These are phyloP conservation scores for Drosophila pullipes DNA, from an alignment of 2,888 invertebrate species.

Conservation along the genomic window DNA sequence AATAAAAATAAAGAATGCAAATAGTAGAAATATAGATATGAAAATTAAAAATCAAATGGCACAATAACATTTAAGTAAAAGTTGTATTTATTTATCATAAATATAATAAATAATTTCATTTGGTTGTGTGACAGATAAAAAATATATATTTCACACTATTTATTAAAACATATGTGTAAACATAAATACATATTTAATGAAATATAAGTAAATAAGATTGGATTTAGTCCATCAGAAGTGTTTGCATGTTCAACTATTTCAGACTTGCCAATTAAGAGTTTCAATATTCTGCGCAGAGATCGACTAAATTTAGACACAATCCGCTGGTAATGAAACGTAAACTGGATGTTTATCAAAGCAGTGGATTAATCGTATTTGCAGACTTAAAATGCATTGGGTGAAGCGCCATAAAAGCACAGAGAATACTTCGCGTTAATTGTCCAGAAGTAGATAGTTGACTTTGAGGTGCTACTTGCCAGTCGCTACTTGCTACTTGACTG, in stretches of 20 bases:
- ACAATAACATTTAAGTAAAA: not conserved
- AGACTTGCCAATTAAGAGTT: not conserved
- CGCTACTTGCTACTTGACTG: conserved; percentile 13
- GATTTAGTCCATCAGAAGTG: not conserved
- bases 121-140: not conserved
- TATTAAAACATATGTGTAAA: too few relatives aligned
- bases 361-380: not conserved
- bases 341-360: not conserved
- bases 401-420: not conserved
- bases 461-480: not conserved
- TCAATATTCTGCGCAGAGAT: not conserved
- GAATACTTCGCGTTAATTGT: not conserved
- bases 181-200: too few relatives aligned
- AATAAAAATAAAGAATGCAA: not conserved
- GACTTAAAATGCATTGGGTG: not conserved
- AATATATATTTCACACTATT: not conserved
- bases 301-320: not conserved
- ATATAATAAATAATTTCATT: not conserved
- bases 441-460: not conserved
- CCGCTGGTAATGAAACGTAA: not conserved
- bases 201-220: not conserved
- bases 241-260: not conserved
- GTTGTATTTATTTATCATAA: not conserved
- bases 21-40: not conserved
- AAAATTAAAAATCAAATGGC: not conserved